phyloP scores from a whole-genome alignment of 2,888 invertebrate species.

The Andrena bicolor region DNA sequence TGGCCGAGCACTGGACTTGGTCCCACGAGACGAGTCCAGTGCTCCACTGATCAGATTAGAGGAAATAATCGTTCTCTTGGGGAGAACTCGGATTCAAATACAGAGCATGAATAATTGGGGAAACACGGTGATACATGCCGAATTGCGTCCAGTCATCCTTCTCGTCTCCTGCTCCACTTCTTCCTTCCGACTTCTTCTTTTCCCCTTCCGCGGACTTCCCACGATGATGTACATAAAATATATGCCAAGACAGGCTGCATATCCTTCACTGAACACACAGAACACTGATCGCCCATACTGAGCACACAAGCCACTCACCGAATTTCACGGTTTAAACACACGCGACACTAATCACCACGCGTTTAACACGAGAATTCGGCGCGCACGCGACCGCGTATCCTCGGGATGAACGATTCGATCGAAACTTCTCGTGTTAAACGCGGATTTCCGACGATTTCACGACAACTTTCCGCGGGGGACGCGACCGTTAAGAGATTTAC shows the following conservation, averaged over 20 bases:
- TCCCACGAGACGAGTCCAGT: too few relatives aligned
- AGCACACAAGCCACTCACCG: too few relatives aligned
- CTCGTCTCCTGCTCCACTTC: too few relatives aligned
- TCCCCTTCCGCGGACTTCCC: too few relatives aligned
- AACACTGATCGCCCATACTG: too few relatives aligned
- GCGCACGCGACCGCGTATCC: background rate
- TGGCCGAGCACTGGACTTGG: too few relatives aligned
- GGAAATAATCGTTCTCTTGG: background rate
- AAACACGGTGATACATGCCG: background rate
- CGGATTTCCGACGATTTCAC: background rate
- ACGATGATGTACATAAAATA: too few relatives aligned
- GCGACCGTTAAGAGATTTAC: background rate
- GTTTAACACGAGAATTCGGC: background rate
- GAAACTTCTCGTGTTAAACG: background rate
- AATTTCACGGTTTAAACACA: background rate
- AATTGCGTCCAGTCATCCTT: background rate
- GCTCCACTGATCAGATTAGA: background rate
- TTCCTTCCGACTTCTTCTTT: background rate
- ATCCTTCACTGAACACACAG: too few relatives aligned
- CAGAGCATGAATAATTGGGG: conserved; percentile 32
- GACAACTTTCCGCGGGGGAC: too few relatives aligned
- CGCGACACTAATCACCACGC: background rate
- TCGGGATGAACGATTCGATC: background rate
- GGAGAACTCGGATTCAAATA: background rate
- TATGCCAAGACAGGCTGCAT: too few relatives aligned